phyloP scores from a whole-genome alignment of 2,797 vertebrate species.

The Halcyon leucocephala region DNA sequence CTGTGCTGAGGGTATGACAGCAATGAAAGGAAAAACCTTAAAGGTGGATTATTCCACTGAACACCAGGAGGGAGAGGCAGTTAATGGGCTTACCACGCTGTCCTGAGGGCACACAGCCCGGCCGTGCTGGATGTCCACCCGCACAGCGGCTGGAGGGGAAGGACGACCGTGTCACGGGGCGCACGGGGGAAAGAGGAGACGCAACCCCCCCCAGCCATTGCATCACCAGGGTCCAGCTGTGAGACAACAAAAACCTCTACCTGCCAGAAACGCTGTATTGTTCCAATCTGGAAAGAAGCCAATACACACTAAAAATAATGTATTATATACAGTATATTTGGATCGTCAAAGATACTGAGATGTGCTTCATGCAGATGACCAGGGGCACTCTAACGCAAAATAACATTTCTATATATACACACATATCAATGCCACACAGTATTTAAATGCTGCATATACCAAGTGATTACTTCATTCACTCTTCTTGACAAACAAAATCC shows the following conservation, averaged over 20 bases:
- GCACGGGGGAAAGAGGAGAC: neutral
- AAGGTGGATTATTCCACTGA: neutral
- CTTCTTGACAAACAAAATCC: slow-evolving; percentile 43
- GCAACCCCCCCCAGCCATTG: neutral
- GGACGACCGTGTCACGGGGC: neutral
- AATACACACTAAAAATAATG: slow-evolving; percentile 50
- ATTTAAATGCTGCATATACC: slow-evolving; percentile 67
- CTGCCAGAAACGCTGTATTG: slow-evolving; percentile 12
- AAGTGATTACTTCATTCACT: slow-evolving; percentile 41
- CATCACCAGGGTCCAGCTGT: neutral
- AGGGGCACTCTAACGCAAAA: slow-evolving; percentile 58
- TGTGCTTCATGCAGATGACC: slow-evolving; percentile 61
- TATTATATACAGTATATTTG: slow-evolving; percentile 38
- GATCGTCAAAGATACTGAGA: slow-evolving; percentile 69
- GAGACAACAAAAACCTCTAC: neutral
- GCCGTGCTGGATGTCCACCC: neutral
- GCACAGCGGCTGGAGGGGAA: neutral
- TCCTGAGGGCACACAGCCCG: neutral
- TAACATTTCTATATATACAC: slow-evolving; percentile 57
- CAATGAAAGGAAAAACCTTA: neutral
- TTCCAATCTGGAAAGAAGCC: slow-evolving; percentile 30
- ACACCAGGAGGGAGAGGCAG: neutral
- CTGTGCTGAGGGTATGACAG: neutral
- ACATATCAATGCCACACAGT: slow-evolving; percentile 63
- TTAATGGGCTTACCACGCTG: neutral